A percentile compares a stretch with the other conserved stretches of the same genome.
Evolutionary conservation across 2,113 vertebrate genomes (phyloP).

Genomic region (Antechinus stuartii): DNA sequence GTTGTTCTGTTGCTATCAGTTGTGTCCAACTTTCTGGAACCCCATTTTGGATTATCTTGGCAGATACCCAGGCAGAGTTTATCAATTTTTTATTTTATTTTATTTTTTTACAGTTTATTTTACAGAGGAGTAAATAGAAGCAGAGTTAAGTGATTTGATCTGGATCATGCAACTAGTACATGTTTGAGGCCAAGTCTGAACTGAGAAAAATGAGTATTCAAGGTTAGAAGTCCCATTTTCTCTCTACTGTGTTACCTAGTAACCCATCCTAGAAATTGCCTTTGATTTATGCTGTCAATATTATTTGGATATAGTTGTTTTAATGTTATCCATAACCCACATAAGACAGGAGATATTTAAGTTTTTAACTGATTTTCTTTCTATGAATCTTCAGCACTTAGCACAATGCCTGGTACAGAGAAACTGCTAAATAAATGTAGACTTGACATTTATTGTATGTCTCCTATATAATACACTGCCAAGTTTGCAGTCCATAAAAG

Average conservation of each 20-base stretch:
- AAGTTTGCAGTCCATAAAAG: neutral
- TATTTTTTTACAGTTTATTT: neutral
- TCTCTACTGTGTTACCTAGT: neutral
- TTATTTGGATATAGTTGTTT: neutral
- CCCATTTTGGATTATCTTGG: neutral
- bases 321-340: neutral
- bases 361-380: neutral
- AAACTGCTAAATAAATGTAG: neutral
- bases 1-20: neutral
- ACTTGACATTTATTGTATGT: neutral
- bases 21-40: neutral
- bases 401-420: neutral
- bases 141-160: neutral
- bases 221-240: too few species aligned
- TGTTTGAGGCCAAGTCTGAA: neutral
- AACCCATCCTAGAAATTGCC: neutral
- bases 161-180: neutral
- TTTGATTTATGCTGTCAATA: neutral
- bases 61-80: neutral
- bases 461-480: neutral
- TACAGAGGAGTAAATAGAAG: neutral
- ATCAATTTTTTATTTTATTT: neutral
- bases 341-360: neutral
- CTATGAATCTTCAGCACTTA: neutral
- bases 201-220: neutral